Conservation (phyloP, 2,113 vertebrate species). For the Istiophorus platypterus region DNA sequence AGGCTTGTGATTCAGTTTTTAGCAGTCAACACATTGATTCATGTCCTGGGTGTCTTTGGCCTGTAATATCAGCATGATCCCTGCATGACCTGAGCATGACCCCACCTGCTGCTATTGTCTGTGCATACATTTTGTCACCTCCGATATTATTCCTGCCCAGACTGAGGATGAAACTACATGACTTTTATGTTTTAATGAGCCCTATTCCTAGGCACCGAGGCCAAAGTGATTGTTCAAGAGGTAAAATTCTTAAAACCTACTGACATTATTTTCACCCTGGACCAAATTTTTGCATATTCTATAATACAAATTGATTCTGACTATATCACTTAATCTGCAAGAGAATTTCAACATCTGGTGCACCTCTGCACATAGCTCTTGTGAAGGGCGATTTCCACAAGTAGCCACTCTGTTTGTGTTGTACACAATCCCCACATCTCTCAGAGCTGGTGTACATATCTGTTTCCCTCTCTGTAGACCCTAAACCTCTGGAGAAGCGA, state of each 20-base stretch:
- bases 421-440: conserved; percentile 47
- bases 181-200: not conserved
- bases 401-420: not conserved
- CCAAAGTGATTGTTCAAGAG: not conserved
- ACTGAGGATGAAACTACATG: not conserved
- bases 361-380: conserved; percentile 5
- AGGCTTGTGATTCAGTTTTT: not conserved
- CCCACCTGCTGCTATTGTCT: not conserved
- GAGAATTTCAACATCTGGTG: not conserved
- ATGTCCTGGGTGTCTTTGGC: conserved; percentile 12
- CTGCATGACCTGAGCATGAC: conserved; percentile 31
- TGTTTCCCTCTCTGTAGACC: conserved; percentile 82
- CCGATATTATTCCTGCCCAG: not conserved
- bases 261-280: not conserved
- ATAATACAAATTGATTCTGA: not conserved
- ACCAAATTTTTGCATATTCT: not conserved
- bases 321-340: not conserved
- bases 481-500: conserved; percentile 89
- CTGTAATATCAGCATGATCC: conserved; percentile 16
- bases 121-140: not conserved
- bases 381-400: not conserved
- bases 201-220: not conserved
- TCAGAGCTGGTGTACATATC: conserved; percentile 62
- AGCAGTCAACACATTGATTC: not conserved
- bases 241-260: not conserved